These are phyloP conservation scores for Ochotona princeps DNA, from an alignment of 2,113 vertebrate genomes.

Conservation along the genomic window DNA sequence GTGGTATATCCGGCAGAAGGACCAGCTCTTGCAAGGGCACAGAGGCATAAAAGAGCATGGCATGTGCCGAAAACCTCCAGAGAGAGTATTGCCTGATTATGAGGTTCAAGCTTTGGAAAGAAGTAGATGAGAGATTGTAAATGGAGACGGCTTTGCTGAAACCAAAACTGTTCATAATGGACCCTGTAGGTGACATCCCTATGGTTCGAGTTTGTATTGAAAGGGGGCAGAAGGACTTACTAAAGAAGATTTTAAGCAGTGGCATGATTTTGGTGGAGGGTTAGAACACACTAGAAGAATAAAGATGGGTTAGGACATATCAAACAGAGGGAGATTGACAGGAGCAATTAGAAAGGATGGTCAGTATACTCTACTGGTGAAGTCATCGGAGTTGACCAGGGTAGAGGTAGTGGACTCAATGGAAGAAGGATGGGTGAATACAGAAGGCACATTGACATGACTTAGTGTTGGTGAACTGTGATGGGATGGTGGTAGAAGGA, in stretches of 20 bases:
- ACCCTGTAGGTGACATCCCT: not conserved
- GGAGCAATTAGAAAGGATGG: not conserved
- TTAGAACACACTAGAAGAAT: not conserved
- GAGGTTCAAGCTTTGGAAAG: slow-evolving; percentile 30
- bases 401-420: no score
- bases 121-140: not conserved
- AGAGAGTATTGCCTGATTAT: not conserved
- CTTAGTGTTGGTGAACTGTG: not conserved
- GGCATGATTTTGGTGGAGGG: not conserved
- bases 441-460: not conserved
- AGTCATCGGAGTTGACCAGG: not conserved
- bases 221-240: not conserved
- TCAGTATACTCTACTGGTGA: not conserved
- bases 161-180: not conserved
- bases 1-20: not conserved
- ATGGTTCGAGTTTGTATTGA: not conserved
- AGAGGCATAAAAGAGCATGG: not conserved
- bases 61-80: not conserved
- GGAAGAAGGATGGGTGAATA: not conserved
- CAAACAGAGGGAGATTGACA: not conserved
- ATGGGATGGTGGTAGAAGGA: not conserved
- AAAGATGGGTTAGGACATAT: not conserved
- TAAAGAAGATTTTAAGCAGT: not conserved
- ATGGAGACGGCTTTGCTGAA: not conserved
- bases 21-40: not conserved